A percentile compares a stretch with the other conserved stretches of the same genome.
Evolutionary conservation across 1,140 invertebrate species (phyloP).

Genomic region (Pachyrhynchus sulphureomaculatus): DNA sequence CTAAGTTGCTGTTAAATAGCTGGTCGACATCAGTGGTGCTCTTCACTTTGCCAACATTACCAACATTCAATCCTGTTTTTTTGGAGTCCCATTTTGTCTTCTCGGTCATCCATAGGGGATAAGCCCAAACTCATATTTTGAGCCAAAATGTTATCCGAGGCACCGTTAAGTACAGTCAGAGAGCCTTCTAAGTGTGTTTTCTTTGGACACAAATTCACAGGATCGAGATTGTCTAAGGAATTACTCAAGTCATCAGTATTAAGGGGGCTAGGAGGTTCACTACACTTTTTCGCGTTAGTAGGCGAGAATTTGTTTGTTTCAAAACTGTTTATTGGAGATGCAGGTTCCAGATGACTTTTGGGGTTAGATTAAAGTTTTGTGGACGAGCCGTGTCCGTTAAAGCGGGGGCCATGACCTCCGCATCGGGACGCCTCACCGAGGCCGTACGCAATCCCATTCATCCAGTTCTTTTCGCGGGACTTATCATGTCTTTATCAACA

Average conservation of each 20-base stretch:
- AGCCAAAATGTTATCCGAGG: conserved; percentile 35
- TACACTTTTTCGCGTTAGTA: conserved; percentile 2
- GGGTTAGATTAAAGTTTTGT: conserved; percentile 56
- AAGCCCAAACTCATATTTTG: conserved; percentile 51
- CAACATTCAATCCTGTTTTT: conserved; percentile 45
- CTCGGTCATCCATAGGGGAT: conserved; percentile 66
- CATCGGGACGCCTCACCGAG: conserved; percentile 60
- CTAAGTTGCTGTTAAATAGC: conserved; percentile 55
- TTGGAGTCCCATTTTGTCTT: conserved; percentile 64
- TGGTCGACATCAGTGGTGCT: conserved; percentile 57
- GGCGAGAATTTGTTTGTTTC: conserved; percentile 30
- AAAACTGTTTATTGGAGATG: conserved; percentile 41
- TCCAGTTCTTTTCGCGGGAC: conserved; percentile 52
- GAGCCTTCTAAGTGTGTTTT: conserved; percentile 22
- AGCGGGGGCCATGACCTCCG: conserved; percentile 73
- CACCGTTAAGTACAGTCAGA: conserved; percentile 27
- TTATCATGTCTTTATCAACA: conserved; percentile 34
- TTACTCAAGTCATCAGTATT: conserved; percentile 30
- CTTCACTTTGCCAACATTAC: conserved; percentile 39
- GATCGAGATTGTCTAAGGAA: conserved; percentile 29
- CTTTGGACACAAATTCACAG: conserved; percentile 31
- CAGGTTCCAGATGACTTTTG: conserved; percentile 54
- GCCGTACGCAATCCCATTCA: conserved; percentile 63
- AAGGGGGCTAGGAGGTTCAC: conserved; percentile 16
- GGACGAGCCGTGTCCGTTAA: conserved; percentile 66